Base-by-base conservation (phyloP, 2,888 invertebrate genomes). In the Nasonovia ribisnigri region DNA sequence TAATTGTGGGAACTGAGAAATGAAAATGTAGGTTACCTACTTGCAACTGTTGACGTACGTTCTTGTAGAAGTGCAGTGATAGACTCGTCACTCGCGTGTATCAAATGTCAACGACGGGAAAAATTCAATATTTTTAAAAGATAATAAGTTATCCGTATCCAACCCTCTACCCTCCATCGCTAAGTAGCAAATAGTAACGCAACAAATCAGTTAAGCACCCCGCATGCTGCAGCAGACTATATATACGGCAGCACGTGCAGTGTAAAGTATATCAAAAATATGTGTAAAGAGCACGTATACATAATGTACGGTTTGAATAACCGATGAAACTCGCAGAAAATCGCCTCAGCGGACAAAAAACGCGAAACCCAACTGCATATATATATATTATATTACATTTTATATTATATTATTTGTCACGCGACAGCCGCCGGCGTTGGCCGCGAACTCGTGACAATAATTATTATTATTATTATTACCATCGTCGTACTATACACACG, bases 361-460 rank as follows among this genome's bases (percentile, higher is more conserved):
- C n/a, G n/a, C 67, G n/a, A n/a, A 67, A 67, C 67, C n/a, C 36
- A 36, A 77, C 42, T 20, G 6, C 42, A 67, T 77, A 67, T 16
- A 67, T n/a, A 26, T 48, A 36, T n/a, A n/a, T n/a, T 67, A n/a
- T 67, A 36, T 77, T 77, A 77, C 36, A 20, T 77, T 77, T 77
- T 77, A 36, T 36, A 77, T 8, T 77, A 77, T 43, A 51, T 51
- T 88, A 88, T 36, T 16, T 90, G 46, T 29, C n/a, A 87, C 48
- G 29, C 86, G 46, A 87, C 48, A n/a, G n/a, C 16, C 46, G 48
- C 13, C 16, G n/a, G 48, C 87, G 87, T 48, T 88, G 51, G 46
- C 86, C 86, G 46, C 51, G 88, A 88, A n/a, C 36, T 54, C 88
- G 36, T 8, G 90, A 67, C 46, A 67, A 90, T 67, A 46, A 46